These are phyloP conservation scores for Oxyruncus cristatus DNA, from an alignment of 2,113 vertebrate genomes.

Conservation along the genomic window DNA sequence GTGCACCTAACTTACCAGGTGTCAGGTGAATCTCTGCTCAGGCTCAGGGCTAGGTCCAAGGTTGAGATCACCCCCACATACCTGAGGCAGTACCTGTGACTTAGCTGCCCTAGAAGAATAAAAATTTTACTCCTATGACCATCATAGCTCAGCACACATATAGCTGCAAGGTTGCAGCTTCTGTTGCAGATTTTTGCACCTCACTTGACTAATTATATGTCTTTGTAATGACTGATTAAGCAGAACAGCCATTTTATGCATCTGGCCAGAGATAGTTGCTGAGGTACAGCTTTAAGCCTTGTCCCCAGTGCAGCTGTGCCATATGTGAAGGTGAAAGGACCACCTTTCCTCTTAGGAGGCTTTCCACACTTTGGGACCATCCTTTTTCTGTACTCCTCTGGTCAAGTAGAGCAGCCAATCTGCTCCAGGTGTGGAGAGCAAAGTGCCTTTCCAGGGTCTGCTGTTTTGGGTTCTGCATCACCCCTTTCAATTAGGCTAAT, in stretches of 20 bases:
- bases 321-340: background rate
- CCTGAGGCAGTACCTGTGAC: background rate
- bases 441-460: background rate
- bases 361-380: background rate
- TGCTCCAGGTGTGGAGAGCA: background rate
- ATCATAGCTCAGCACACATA: background rate
- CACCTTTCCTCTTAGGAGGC: background rate
- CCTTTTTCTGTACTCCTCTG: background rate
- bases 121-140: background rate
- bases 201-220: background rate
- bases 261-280: background rate
- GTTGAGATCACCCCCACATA: background rate
- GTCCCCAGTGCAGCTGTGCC: background rate
- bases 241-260: background rate
- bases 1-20: fast-evolving
- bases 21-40: background rate
- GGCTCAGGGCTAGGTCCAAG: background rate
- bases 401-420: fast-evolving
- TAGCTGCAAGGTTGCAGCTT: background rate
- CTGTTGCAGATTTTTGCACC: background rate
- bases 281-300: background rate
- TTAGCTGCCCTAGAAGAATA: background rate
- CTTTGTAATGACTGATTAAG: background rate
- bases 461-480: background rate
- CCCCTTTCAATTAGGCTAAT: background rate